Evolutionary conservation across 2,797 vertebrate species (phyloP), one percentile per base, ranked within the genome.

Genomic region (Melanotaenia pygmaea): DNA sequence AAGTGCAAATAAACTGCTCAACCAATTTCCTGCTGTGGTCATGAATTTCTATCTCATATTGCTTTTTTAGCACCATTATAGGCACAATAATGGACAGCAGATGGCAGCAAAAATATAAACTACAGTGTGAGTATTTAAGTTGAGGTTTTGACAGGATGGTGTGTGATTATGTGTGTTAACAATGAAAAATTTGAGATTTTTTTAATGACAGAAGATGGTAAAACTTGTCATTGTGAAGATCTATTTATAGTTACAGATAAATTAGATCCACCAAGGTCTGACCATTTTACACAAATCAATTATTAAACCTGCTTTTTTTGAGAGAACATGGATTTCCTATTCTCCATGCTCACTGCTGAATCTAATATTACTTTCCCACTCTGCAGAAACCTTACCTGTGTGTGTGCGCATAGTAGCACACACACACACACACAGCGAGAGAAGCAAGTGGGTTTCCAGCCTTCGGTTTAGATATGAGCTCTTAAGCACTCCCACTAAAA

Each of bases 1-100:
- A 90, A 91, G 64, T 86, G 76, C 74, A 84, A 93, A 91, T 91
- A 93, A 93, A 93, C 66, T 85, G 65, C 75, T 89, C 77, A 88
- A 88, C 56, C 68, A 50, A 70, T 79, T 84, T 79, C 70, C 73
- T 85, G 57, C 45, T 0, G 68, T 67, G 68, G 61, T 76, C 64
- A 30, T 79, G 67, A 38, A 38, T 81, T 70, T 77, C 54, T 77
- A 64, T 77, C 51, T 79, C 54, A 70, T 32, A 57, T 76, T 83
- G 35, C 32, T 78, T 58, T 58, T 67, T 66, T 64, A 47, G 28
- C 38, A 24, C 12, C 38, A 26, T 16, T 35, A 9, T 30, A 53
- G 22, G 3, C 45, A 10, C 50, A 58, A 18, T 10, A 68, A 47
- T 14, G 80, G 64, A 76, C 92, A 86, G 87, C 84, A 93, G 92